Percentiles rank a stretch among this genome's conserved stretches.
These are phyloP conservation scores for Phenacoccus solenopsis DNA, from an alignment of 1,140 invertebrate genomes.

Conservation along the genomic window DNA sequence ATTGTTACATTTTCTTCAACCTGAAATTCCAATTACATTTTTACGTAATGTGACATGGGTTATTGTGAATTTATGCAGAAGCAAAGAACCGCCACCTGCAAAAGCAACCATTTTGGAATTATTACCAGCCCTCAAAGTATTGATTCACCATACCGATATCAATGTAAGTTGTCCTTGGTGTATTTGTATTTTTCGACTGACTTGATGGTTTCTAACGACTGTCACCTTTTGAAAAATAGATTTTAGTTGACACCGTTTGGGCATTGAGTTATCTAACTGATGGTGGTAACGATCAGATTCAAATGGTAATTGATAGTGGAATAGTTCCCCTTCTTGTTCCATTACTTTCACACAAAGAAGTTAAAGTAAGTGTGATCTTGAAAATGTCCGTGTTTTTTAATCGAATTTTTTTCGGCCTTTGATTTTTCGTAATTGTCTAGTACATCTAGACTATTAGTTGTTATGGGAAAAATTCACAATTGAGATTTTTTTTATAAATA, in stretches of 20 bases:
- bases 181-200: background rate
- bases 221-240: slow-evolving; percentile 49
- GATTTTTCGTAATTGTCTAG: background rate
- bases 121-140: slow-evolving; percentile 80
- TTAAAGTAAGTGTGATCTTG: slow-evolving; percentile 51
- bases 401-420: background rate
- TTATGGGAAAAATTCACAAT: too few relatives aligned
- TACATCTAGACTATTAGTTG: too few relatives aligned
- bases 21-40: slow-evolving; percentile 84
- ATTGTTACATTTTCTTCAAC: slow-evolving; percentile 79
- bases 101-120: slow-evolving; percentile 79
- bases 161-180: slow-evolving; percentile 56
- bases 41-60: slow-evolving; percentile 97
- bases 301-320: slow-evolving; percentile 94
- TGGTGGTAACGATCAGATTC: slow-evolving; percentile 96
- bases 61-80: slow-evolving; percentile 91
- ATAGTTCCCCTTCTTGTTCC: slow-evolving; percentile 91
- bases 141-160: slow-evolving; percentile 91
- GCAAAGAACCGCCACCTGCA: slow-evolving; percentile 85
- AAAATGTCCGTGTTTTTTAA: background rate
- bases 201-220: background rate
- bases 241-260: slow-evolving; percentile 98
- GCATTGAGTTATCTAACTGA: slow-evolving; percentile 97
- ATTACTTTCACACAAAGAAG: slow-evolving; percentile 86
- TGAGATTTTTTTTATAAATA: too few relatives aligned